Evolutionary conservation across 2,888 invertebrate species (phyloP).

Genomic region (Candidula unifasciata): DNA sequence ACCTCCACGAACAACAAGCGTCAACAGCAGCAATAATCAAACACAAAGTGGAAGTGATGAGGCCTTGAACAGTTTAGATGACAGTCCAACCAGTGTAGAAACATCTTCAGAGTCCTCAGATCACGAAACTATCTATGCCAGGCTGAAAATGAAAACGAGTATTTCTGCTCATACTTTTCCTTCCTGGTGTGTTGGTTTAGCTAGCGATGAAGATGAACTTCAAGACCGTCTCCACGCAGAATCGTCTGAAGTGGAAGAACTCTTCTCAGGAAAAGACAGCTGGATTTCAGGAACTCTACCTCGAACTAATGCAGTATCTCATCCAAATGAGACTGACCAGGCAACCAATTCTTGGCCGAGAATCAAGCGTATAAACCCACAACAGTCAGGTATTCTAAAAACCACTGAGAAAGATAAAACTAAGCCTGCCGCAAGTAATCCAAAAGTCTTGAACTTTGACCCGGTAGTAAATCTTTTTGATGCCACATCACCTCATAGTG

Average conservation of each 20-base stretch:
- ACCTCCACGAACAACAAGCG: constrained; percentile 60
- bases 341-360: constrained; percentile 71
- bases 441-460: constrained; percentile 70
- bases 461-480: constrained; percentile 71
- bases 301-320: constrained; percentile 26
- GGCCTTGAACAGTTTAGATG: constrained; percentile 15
- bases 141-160: constrained; percentile 69
- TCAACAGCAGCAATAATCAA: background rate
- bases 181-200: constrained; percentile 63
- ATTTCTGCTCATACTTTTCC: constrained; percentile 70
- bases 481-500: constrained; percentile 60
- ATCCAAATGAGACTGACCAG: constrained; percentile 49
- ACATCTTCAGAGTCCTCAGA: constrained; percentile 69
- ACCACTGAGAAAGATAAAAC: constrained; percentile 61
- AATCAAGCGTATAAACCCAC: constrained; percentile 53
- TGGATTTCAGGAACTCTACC: constrained; percentile 52
- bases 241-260: constrained; percentile 42
- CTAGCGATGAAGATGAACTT: constrained; percentile 61
- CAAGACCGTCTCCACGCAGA: constrained; percentile 47
- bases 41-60: background rate
- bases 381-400: constrained; percentile 68
- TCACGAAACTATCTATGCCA: constrained; percentile 69
- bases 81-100: constrained; percentile 45
- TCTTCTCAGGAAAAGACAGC: constrained; percentile 47
- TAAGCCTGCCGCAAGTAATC: constrained; percentile 41